A percentile compares a stretch with the other conserved stretches of the same genome.
phyloP scores from a whole-genome alignment of 2,113 vertebrate genomes.

The Notothenia coriiceps region DNA sequence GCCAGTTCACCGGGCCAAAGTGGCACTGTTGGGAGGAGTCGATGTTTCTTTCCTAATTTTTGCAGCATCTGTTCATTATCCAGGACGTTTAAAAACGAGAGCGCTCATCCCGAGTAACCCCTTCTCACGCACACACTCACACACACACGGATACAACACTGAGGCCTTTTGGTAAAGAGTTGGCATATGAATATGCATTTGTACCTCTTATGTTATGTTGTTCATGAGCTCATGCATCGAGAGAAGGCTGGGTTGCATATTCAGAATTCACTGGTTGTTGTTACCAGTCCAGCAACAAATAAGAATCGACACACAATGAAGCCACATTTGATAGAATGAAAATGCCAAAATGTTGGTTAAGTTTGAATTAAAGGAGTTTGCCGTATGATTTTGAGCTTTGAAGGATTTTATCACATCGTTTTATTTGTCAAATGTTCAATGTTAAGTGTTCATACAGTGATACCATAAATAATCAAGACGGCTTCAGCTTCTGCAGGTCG shows the following conservation, averaged over 20 bases:
- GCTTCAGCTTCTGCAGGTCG: too few relatives aligned
- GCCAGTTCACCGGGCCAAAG: constrained; percentile 84
- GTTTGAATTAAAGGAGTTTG: background rate
- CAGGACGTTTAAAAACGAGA: constrained; percentile 80
- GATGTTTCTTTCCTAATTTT: constrained; percentile 85
- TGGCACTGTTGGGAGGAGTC: constrained; percentile 84
- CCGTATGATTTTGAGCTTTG: background rate
- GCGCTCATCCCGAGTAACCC: constrained; percentile 72
- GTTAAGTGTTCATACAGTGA: background rate
- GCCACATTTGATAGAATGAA: constrained; percentile 2
- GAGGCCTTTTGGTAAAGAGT: constrained; percentile 38
- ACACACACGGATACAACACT: constrained; percentile 11
- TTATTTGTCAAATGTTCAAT: background rate
- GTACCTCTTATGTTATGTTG: constrained; percentile 41
- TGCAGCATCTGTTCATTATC: constrained; percentile 87
- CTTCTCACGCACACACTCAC: constrained; percentile 24
- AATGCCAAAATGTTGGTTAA: background rate
- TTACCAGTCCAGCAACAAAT: constrained; percentile 20
- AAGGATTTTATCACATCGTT: background rate
- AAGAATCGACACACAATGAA: background rate
- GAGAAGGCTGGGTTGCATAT: constrained; percentile 39
- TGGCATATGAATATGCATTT: constrained; percentile 61
- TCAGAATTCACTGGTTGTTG: background rate
- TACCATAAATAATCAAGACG: too few relatives aligned
- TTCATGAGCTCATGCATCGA: constrained; percentile 34